A percentile compares a stretch with the other conserved stretches of the same genome.
phyloP scores from a whole-genome alignment of 2,797 vertebrate species.

The Gymnoscopelus braueri region DNA sequence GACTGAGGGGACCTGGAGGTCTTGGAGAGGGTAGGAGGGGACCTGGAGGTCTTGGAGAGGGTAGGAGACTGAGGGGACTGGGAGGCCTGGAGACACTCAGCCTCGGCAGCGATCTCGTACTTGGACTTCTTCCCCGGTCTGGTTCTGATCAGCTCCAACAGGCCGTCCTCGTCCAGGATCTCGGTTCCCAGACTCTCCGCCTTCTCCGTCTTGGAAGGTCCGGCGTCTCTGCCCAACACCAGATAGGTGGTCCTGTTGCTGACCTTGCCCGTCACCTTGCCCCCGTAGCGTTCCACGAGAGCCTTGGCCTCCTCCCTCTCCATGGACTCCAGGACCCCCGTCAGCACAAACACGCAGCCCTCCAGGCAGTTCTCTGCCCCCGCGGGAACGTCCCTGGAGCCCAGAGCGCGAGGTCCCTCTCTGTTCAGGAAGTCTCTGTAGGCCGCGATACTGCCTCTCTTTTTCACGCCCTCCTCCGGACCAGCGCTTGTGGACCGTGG shows the following conservation, averaged over 20 bases:
- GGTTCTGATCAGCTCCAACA: slow-evolving; percentile 91
- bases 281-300: slow-evolving; percentile 93
- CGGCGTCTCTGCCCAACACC: slow-evolving; percentile 92
- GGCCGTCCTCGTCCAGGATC: slow-evolving; percentile 91
- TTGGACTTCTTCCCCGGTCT: slow-evolving; percentile 97
- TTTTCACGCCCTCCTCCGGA: slow-evolving; percentile 94
- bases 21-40: too few species aligned
- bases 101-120: slow-evolving; percentile 91
- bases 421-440: slow-evolving; percentile 94
- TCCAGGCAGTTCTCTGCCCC: slow-evolving; percentile 97
- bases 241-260: slow-evolving; percentile 96
- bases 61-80: too few species aligned
- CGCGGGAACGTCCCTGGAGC: slow-evolving; percentile 91
- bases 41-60: too few species aligned
- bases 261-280: slow-evolving; percentile 94
- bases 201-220: slow-evolving; percentile 92
- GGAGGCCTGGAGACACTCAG: slow-evolving; percentile 70
- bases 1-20: too few species aligned
- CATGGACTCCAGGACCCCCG: slow-evolving; percentile 94
- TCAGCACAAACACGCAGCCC: slow-evolving; percentile 95
- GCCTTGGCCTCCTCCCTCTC: slow-evolving; percentile 93
- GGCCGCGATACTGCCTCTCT: slow-evolving; percentile 85
- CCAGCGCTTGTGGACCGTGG: slow-evolving; percentile 78
- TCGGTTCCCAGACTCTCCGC: slow-evolving; percentile 91
- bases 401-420: slow-evolving; percentile 95